These are phyloP conservation scores for Proterorhinus semilunaris DNA, from an alignment of 2,113 vertebrate species.

Conservation along the genomic window DNA sequence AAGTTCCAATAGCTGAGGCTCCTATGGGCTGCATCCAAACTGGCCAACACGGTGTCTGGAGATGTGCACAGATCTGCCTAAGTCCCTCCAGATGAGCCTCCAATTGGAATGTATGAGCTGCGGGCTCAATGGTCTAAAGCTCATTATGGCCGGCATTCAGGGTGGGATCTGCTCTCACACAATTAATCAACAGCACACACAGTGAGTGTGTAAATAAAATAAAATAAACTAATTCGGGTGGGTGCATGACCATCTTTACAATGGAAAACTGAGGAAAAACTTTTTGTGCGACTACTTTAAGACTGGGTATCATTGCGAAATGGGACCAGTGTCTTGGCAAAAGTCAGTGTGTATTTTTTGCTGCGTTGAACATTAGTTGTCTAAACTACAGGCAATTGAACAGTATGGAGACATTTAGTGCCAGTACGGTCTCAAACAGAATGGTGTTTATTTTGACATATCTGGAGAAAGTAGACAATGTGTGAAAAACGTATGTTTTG, in stretches of 20 bases:
- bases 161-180: slow-evolving; percentile 19
- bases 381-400: not conserved
- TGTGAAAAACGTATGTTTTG: slow-evolving; percentile 1
- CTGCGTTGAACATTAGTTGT: too few species aligned
- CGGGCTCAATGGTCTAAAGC: slow-evolving; percentile 12
- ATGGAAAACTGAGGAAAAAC: too few species aligned
- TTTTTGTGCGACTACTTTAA: too few species aligned
- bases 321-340: too few species aligned
- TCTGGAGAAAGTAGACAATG: not conserved
- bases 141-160: slow-evolving; percentile 7
- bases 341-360: too few species aligned
- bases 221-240: not conserved
- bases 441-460: not conserved
- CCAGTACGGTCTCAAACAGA: not conserved
- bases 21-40: not conserved
- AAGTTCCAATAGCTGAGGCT: slow-evolving; percentile 9
- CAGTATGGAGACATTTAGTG: not conserved
- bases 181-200: not conserved
- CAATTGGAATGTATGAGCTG: slow-evolving; percentile 15
- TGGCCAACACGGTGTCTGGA: not conserved
- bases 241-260: not conserved
- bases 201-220: not conserved
- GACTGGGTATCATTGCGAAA: too few species aligned
- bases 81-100: slow-evolving; percentile 20
- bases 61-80: slow-evolving; percentile 22